Percentiles rank a stretch among this genome's conserved stretches.
phyloP scores from a whole-genome alignment of 2,888 invertebrate species.

The Ophion ellenae region DNA sequence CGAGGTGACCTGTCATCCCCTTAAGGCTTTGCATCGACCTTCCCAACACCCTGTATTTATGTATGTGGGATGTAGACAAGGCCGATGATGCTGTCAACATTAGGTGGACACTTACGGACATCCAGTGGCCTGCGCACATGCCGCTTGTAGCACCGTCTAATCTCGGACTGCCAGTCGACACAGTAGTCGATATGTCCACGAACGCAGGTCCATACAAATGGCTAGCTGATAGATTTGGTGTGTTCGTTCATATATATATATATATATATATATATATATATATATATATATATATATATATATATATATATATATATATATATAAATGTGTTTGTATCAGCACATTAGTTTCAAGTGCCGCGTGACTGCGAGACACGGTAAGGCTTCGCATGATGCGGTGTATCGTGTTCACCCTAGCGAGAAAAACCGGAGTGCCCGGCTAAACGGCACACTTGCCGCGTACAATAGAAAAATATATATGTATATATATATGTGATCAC shows the following conservation, averaged over 20 bases:
- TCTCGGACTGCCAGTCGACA: constrained; percentile 53
- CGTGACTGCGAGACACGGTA: constrained; percentile 50
- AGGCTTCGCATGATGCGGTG: constrained; percentile 63
- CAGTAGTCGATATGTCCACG: constrained; percentile 20
- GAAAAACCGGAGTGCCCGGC: constrained; percentile 73
- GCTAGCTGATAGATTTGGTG: background rate
- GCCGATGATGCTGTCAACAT: constrained; percentile 14
- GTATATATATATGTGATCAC: constrained; percentile 2
- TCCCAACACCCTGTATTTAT: no score
- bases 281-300: background rate
- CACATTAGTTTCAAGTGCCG: constrained; percentile 51
- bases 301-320: background rate
- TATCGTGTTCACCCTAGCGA: constrained; percentile 79
- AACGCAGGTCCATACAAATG: background rate
- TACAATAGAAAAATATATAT: constrained; percentile 70
- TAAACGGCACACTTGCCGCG: constrained; percentile 78
- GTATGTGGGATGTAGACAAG: background rate
- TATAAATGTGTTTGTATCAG: background rate
- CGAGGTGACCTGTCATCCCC: no score
- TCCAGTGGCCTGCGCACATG: constrained; percentile 38
- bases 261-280: constrained; percentile 1
- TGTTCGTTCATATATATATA: background rate
- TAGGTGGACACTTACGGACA: constrained; percentile 34
- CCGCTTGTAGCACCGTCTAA: constrained; percentile 43
- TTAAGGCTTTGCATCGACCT: no score